These are phyloP conservation scores for Gymnodraco acuticeps DNA, from an alignment of 2,797 vertebrate species.

Conservation along the genomic window DNA sequence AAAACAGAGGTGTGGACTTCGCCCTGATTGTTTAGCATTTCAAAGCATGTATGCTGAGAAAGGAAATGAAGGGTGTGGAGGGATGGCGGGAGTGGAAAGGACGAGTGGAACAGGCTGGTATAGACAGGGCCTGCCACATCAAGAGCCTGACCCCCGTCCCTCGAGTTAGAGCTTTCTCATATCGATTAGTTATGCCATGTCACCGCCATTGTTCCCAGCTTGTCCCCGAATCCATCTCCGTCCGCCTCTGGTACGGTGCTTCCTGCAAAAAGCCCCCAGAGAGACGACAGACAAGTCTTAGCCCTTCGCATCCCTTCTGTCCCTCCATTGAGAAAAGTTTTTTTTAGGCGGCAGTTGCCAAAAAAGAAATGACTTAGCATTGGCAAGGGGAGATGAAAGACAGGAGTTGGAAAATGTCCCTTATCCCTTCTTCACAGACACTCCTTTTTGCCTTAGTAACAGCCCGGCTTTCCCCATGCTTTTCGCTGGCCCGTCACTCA, in stretches of 20 bases:
- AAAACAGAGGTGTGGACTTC: constrained; percentile 66
- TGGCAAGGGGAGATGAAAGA: constrained; percentile 36
- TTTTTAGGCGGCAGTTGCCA: constrained; percentile 62
- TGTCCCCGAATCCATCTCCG: constrained; percentile 64
- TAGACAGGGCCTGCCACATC: constrained; percentile 33
- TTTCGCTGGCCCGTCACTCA: constrained; percentile 69
- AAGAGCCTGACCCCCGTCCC: constrained; percentile 46
- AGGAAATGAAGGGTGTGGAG: constrained; percentile 72
- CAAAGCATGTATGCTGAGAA: constrained; percentile 70
- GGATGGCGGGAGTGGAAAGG: constrained; percentile 30
- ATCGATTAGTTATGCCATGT: constrained; percentile 80
- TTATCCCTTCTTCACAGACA: constrained; percentile 35
- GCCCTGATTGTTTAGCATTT: constrained; percentile 73
- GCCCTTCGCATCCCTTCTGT: constrained; percentile 64
- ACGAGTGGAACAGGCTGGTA: constrained; percentile 30
- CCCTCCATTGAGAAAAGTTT: constrained; percentile 68
- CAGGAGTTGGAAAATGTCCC: constrained; percentile 51
- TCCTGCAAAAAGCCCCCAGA: constrained; percentile 54
- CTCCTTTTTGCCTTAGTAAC: constrained; percentile 62
- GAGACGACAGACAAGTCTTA: constrained; percentile 57
- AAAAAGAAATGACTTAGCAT: constrained; percentile 61
- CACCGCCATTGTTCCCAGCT: constrained; percentile 72
- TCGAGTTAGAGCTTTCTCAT: constrained; percentile 57
- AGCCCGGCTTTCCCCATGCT: constrained; percentile 59
- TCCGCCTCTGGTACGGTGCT: constrained; percentile 56